Evolutionary conservation across 2,113 vertebrate species (phyloP).

Genomic region (Percina caprodes): DNA sequence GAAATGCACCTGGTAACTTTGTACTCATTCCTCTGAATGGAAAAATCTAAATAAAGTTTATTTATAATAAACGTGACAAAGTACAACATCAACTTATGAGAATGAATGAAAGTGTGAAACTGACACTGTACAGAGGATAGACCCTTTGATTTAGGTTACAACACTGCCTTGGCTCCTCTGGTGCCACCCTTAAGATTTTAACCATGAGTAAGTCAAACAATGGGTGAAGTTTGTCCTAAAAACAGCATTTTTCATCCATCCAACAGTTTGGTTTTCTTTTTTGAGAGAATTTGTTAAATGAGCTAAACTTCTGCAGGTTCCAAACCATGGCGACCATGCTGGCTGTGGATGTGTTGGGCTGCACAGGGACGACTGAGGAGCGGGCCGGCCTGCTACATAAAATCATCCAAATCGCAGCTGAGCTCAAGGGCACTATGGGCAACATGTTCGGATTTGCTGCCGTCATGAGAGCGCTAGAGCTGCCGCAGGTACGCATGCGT

Average conservation of each 20-base stretch:
- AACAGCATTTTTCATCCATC: not conserved
- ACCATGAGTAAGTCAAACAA: too few relatives aligned
- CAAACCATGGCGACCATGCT: conserved; percentile 96
- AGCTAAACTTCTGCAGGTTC: conserved; percentile 82
- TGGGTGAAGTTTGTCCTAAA: not conserved
- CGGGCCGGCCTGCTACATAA: conserved; percentile 91
- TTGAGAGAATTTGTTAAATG: too few relatives aligned
- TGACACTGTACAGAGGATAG: too few relatives aligned
- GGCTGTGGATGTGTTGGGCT: conserved; percentile 92
- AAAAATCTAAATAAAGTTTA: too few relatives aligned
- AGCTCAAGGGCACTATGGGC: conserved; percentile 92
- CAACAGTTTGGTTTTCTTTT: too few relatives aligned
- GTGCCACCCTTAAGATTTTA: too few relatives aligned
- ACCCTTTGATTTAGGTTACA: too few relatives aligned
- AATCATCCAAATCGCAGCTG: conserved; percentile 91
- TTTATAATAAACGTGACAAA: not conserved
- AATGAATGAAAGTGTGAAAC: not conserved
- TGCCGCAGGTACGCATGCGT: conserved; percentile 89
- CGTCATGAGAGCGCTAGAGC: conserved; percentile 93
- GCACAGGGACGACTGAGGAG: conserved; percentile 92
- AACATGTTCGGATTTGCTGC: conserved; percentile 97
- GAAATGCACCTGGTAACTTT: too few relatives aligned
- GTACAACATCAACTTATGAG: not conserved
- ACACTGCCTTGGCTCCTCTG: too few relatives aligned
- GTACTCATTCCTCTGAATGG: too few relatives aligned